Evolutionary conservation across 2,113 vertebrate species (phyloP), one percentile per base, ranked within the genome.

Genomic region (Ibidorhyncha struthersii): DNA sequence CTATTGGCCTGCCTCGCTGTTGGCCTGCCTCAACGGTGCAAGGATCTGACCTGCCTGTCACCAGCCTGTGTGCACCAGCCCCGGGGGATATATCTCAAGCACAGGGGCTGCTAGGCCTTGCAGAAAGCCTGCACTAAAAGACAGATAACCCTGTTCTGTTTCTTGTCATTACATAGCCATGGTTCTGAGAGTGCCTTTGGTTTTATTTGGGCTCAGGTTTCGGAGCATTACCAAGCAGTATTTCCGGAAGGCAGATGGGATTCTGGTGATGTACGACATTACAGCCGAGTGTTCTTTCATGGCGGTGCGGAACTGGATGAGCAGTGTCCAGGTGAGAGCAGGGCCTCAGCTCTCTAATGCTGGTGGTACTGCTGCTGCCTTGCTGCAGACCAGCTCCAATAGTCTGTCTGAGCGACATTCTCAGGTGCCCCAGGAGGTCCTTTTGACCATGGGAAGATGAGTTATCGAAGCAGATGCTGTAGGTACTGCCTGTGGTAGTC

Each of bases 201-300:
- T 89, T 92, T 81, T 12, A 18, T 89, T 65, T 77, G 91, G 79
- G 65, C 72, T 16, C 90, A 99, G 99, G 95, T 99, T 99, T 77
- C 97, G 96, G 70, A 99, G 98, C 91, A 97, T 99, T 86, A 98
- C 98, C 52, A 98, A 98, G 92, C 99, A 99, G 92, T 99, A 99
- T 26, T 99, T 99, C 86, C 98, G 98, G 38, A 98, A 98, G 84
- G 98, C 98, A 0, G 98, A 99, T 4, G 98, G 98, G 12, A 97
- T 99, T 76, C 96, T 99, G 47, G 97, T 98, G 76, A 97, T 99
- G 98, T 99, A 99, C 52, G 99, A 99, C 90, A 4, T 99, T 5
- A 98, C 97, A 0, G 86, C 97, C 0, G 56, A 96, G 43, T 25
- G 96, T 81, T 98, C 98, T 84, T 98, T 99, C 91, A 30, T 21